These are phyloP conservation scores for Brachionichthys hirsutus DNA, from an alignment of 2,113 vertebrate genomes.

Conservation along the genomic window DNA sequence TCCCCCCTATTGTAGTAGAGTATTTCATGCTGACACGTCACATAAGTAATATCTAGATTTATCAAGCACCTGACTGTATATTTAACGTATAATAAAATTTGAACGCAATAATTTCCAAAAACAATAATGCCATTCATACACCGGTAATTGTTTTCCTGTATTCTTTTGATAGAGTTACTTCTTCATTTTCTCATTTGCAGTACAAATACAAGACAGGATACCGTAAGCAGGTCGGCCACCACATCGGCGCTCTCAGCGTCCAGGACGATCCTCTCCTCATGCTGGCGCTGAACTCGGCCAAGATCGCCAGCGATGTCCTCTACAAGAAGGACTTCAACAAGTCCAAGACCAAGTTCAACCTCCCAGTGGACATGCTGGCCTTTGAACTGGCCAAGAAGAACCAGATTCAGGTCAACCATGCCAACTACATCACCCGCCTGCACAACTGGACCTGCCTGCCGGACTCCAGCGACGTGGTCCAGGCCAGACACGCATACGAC, in stretches of 20 bases:
- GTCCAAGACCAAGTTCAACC: conserved; percentile 84
- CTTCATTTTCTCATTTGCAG: conserved; percentile 20
- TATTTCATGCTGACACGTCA: neutral
- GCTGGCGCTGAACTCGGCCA: conserved; percentile 87
- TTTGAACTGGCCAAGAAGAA: conserved; percentile 86
- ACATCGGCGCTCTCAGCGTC: conserved; percentile 83
- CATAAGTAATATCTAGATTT: neutral
- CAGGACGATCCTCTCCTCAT: conserved; percentile 87
- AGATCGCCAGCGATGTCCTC: conserved; percentile 87
- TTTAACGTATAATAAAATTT: neutral
- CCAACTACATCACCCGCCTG: conserved; percentile 80
- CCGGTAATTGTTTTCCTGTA: neutral
- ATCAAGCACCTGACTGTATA: neutral
- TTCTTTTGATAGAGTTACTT: neutral
- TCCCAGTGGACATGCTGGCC: conserved; percentile 85
- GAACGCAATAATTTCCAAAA: neutral
- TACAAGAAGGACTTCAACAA: conserved; percentile 90
- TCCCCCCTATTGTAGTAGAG: neutral
- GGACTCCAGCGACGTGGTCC: conserved; percentile 83
- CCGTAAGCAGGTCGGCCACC: conserved; percentile 91
- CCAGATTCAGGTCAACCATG: conserved; percentile 84
- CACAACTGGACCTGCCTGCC: conserved; percentile 90
- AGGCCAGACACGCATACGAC: conserved; percentile 80
- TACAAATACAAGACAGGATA: conserved; percentile 89
- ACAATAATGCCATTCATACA: neutral